Conservation (phyloP, 2,797 vertebrate species). For the Notolabrus celidotus region DNA sequence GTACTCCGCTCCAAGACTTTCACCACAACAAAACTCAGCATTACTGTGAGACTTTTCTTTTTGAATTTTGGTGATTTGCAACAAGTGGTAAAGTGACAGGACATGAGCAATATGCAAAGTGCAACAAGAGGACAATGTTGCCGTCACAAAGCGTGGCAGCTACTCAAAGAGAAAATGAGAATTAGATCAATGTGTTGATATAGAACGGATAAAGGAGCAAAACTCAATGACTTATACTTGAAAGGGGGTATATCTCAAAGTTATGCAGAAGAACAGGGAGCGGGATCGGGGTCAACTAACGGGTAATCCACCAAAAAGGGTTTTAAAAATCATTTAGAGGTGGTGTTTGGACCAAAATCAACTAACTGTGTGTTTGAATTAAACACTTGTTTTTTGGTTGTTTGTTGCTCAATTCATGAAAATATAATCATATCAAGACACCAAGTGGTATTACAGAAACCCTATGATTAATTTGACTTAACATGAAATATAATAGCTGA, state of each 20-base stretch:
- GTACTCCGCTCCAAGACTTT: conserved; percentile 43
- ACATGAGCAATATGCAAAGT: conserved; percentile 68
- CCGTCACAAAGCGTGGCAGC: conserved; percentile 58
- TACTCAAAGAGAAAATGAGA: conserved; percentile 68
- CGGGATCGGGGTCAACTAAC: conserved; percentile 43
- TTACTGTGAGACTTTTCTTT: conserved; percentile 54
- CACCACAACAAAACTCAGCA: conserved; percentile 66
- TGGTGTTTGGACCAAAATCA: conserved; percentile 14
- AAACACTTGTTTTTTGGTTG: too few relatives aligned
- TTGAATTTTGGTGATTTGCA: conserved; percentile 66
- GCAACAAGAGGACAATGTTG: conserved; percentile 61
- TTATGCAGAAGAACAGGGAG: conserved; percentile 34
- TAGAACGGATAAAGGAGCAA: conserved; percentile 46
- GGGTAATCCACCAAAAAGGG: conserved; percentile 37
- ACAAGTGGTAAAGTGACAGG: conserved; percentile 58
- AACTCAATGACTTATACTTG: conserved; percentile 51
- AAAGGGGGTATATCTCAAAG: conserved; percentile 53
- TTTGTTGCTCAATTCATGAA: too few relatives aligned
- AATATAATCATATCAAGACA: too few relatives aligned
- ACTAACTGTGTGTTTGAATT: not conserved
- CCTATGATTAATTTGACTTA: too few relatives aligned
- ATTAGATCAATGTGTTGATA: conserved; percentile 73
- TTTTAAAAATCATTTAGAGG: conserved; percentile 39
- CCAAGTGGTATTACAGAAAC: too few relatives aligned
- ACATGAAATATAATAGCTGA: too few relatives aligned